Evolutionary conservation across 2,888 invertebrate species (phyloP), one percentile per base, ranked within the genome.

Genomic region (Neoascia interrupta): DNA sequence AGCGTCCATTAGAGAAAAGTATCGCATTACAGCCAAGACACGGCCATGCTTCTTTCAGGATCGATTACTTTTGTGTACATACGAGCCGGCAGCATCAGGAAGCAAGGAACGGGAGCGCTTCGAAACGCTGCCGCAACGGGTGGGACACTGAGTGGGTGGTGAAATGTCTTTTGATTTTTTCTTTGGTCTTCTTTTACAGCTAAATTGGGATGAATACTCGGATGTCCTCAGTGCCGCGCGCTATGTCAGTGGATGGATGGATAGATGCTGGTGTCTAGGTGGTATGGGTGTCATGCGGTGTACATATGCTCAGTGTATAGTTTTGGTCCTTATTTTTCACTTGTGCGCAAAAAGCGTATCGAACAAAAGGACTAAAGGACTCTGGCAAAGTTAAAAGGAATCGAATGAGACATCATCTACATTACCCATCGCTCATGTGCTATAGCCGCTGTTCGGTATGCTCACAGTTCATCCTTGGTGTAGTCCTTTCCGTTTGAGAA

Each of bases 331-430:
- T 79, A 79, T 66, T 79, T 79, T 73, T 79, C 68, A 73, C 79
- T 73, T 73, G 61, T 31, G 8, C 31, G n/a, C 66, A 73, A 54
- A 68, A 61, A 2, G 31, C 31, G 66, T 79, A 73, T 73, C 61
- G 73, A 73, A 79, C 68, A 68, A 75, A 69, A 61, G 54, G 41
- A 61, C 68, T 51, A 61, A 79, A 79, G 61, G 73, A 73, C 79
- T 61, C 79, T 73, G 61, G 73, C 72, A 79, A 79, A 79, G 79
- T 79, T 79, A 73, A 79, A 79, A 79, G 79, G 79, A 79, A 79
- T 79, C 79, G 73, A 79, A 79, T 72, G 79, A 79, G 79, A 73
- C 79, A 79, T 79, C 79, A 79, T 79, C 73, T 60, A 36, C 60
- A 60, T 47, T 60, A 60, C 60, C 60, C 60, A 26, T 47, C 60